These are phyloP conservation scores for Cyphomyrus plagiostoma DNA, from an alignment of 2,113 vertebrate species.

Conservation along the genomic window DNA sequence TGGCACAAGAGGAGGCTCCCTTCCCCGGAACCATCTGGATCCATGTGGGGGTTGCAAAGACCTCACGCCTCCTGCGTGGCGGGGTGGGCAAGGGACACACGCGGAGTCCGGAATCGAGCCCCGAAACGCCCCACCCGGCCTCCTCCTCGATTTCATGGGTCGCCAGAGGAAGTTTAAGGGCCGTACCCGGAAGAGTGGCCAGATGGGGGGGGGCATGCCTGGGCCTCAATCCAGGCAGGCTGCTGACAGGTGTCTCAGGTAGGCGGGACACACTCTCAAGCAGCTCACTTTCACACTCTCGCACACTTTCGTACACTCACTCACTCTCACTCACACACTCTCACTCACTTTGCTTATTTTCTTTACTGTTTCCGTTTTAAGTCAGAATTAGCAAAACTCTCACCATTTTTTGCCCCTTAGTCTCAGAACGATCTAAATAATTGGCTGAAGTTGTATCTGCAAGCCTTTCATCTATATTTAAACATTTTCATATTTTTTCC, in stretches of 20 bases:
- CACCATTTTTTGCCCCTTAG: neutral
- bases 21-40: slow-evolving; percentile 16
- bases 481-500: neutral
- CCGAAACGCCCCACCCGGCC: slow-evolving; percentile 36
- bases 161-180: slow-evolving; percentile 50
- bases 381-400: neutral
- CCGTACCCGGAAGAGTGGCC: slow-evolving; percentile 48
- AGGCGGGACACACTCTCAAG: neutral
- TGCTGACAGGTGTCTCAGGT: neutral
- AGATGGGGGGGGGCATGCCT: neutral
- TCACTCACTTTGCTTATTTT: neutral
- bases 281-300: neutral
- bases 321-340: neutral
- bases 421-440: neutral
- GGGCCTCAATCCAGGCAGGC: neutral
- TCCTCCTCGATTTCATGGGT: slow-evolving; percentile 47
- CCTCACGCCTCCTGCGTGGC: slow-evolving; percentile 20
- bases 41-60: slow-evolving; percentile 1
- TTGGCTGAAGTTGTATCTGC: neutral
- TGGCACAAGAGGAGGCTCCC: slow-evolving; percentile 2
- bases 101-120: slow-evolving; percentile 24
- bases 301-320: neutral
- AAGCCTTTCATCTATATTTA: neutral
- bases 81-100: slow-evolving; percentile 10
- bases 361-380: neutral